Base-by-base conservation (phyloP, 1,140 invertebrate species). In the Radopholus similis region DNA sequence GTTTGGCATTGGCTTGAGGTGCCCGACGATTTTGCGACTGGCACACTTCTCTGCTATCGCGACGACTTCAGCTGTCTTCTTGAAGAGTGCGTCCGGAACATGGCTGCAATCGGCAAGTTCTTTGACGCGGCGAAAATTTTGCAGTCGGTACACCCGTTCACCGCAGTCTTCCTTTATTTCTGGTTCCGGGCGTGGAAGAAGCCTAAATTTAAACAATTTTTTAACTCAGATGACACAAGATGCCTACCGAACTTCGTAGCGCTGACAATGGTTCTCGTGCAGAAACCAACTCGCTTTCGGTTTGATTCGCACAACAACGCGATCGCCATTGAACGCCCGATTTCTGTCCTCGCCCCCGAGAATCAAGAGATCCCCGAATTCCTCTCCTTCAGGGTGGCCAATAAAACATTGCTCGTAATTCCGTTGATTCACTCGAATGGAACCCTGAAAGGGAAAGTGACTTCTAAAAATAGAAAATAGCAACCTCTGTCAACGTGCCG, bases 1-100 rank as follows among this genome's bases (percentile, higher is more conserved):
- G 70, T 85, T 87, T 13, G n/a, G 18, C 83, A 88, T 85, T 26
- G 86, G 78, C 78, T 87, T 88, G 55, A 92, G 77, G 56, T 76
- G 83, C 4, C 91, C 91, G 28, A 62, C 59, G 21, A 62, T 49
- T 62, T 49, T 38, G 0, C 59, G 37, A 42, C 21, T 49, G 5
- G 59, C 59, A 9, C 34, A 42, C 34, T 62, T 21, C 9, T 62
- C 59, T 40, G 47, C n/a, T 13, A 62, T 49, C 18, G 59, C 59
- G 21, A 62, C 59, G 32, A 62, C 59, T 30, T 51, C 26, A 4
- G 59, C 59, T 18, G 59, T 47, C 47, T 62, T 62, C 21, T 32
- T 62, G 6, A 62, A 62, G 32, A 47, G 59, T 15, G 32, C 49
- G 35, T 42, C 21, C 32, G 21, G n/a, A 3, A 42, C 18, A 62